phyloP scores from a whole-genome alignment of 2,113 vertebrate genomes.

The Colossoma macropomum region DNA sequence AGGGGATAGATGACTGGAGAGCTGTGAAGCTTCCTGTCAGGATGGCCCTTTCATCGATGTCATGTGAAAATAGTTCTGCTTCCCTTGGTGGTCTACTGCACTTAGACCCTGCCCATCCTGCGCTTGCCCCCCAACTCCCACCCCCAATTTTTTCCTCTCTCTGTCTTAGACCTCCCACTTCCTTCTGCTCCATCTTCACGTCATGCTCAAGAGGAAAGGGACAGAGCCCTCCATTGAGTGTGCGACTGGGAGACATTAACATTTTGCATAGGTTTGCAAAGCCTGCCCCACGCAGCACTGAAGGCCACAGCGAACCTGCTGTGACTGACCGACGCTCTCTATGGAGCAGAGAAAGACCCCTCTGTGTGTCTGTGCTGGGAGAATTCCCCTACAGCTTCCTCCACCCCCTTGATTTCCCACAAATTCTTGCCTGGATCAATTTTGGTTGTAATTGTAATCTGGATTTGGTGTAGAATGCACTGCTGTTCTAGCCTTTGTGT shows the following conservation, averaged over 20 bases:
- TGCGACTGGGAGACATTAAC: constrained; percentile 32
- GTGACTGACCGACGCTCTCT: constrained; percentile 17
- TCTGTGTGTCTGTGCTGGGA: constrained; percentile 41
- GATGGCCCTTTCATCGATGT: constrained; percentile 58
- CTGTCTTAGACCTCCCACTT: constrained; percentile 7
- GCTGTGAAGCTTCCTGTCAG: constrained; percentile 53
- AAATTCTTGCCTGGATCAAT: constrained; percentile 22
- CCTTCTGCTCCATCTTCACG: constrained; percentile 5
- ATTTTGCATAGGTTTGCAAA: constrained; percentile 47
- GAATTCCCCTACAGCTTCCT: constrained; percentile 48
- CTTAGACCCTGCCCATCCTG: constrained; percentile 51
- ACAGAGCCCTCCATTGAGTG: constrained; percentile 38
- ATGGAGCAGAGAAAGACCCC: constrained; percentile 37
- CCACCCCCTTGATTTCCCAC: constrained; percentile 28
- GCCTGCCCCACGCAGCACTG: constrained; percentile 10
- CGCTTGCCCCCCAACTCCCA: not conserved
- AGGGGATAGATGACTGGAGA: constrained; percentile 19
- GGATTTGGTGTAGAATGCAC: constrained; percentile 14
- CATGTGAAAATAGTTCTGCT: constrained; percentile 45
- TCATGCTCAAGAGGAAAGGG: constrained; percentile 7
- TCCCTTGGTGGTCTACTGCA: constrained; percentile 23
- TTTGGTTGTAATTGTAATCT: constrained; percentile 35
- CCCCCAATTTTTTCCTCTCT: not conserved
- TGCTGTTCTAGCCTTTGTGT: constrained; percentile 12
- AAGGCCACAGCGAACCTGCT: constrained; percentile 21